Evolutionary conservation across 2,113 vertebrate species (phyloP).

Genomic region (Perca schrenkii): DNA sequence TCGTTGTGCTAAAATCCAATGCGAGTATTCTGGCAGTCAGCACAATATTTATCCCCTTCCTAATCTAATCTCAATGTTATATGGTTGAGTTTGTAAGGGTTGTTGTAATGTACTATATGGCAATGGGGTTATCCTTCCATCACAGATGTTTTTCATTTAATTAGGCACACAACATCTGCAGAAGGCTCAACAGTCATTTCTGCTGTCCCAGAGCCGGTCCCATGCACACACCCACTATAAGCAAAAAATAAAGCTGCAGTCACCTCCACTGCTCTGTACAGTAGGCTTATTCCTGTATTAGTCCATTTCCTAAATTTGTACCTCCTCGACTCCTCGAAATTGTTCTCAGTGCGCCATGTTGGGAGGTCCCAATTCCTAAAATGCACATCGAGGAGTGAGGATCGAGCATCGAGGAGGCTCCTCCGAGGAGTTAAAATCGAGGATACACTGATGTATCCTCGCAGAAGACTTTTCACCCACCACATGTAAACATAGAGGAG

Average conservation of each 20-base stretch:
- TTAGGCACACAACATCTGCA: conserved; percentile 40
- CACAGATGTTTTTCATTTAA: conserved; percentile 55
- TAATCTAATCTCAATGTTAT: conserved; percentile 28
- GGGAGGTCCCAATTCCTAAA: too few species aligned
- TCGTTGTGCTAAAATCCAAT: neutral
- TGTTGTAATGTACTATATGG: neutral
- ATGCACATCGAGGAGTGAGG: too few species aligned
- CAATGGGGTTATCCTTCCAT: conserved; percentile 42
- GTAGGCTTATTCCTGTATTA: neutral
- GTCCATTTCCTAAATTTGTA: too few species aligned
- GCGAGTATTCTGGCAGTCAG: conserved; percentile 25
- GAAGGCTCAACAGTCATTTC: conserved; percentile 35
- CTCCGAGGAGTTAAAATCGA: too few species aligned
- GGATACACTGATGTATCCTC: too few species aligned
- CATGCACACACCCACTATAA: neutral
- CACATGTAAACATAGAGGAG: too few species aligned
- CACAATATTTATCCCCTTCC: conserved; percentile 8
- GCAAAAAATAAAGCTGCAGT: neutral
- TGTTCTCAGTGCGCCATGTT: too few species aligned
- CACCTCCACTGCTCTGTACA: neutral
- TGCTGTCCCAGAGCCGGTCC: neutral
- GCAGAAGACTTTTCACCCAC: too few species aligned
- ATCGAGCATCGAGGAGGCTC: too few species aligned
- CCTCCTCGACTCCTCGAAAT: too few species aligned
- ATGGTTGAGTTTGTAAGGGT: conserved; percentile 16